Base-by-base conservation (phyloP, 2,797 vertebrate genomes). In the Eremophila alpestris region DNA sequence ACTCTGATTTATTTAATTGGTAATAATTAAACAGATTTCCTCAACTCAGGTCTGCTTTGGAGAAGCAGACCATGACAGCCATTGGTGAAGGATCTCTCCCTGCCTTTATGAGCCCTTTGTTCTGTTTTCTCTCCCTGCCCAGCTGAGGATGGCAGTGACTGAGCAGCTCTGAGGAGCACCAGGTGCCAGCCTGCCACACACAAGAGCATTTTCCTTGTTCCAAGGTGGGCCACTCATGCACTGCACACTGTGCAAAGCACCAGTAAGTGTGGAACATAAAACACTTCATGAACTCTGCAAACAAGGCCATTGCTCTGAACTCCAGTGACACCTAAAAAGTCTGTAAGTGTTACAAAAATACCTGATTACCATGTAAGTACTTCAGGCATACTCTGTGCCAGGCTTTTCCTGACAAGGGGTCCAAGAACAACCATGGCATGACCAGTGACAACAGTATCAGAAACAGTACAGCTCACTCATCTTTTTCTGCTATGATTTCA, bases 291-390 rank as follows among this genome's bases (percentile, higher is more conserved):
- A 73, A n/a, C 21, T 77, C 56, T 21, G 63, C 34, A 85, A 73
- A 76, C 24, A 43, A 54, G 45, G 10, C 45, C 17, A 16, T 1
- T 41, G 40, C 45, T 73, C 27, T n/a, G 29, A 30, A 40, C 22
- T 59, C 32, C 56, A 87, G 3, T 3, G 30, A 38, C 89, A 64
- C 36, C 67, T 46, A 18, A 0, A 4, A 64, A 82, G 43, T 13
- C 12, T 0, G 0, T 13, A 40, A 65, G 23, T 49, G 19, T 27
- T 34, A 74, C 8, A 46, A 51, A 74, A 82, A 40, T 12, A 82
- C 5, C 8, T 60, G 40, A 74, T 16, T 2, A 56, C 1, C 0
- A 4, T 0, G 3, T 3, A 56, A 67, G 45, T 34, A 77, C 23
- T 84, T 34, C 14, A 30, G 34, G 30, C 7, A 38, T 18, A 13